These are phyloP conservation scores for Acanthornis magna DNA, from an alignment of 2,797 vertebrate genomes.

Conservation along the genomic window DNA sequence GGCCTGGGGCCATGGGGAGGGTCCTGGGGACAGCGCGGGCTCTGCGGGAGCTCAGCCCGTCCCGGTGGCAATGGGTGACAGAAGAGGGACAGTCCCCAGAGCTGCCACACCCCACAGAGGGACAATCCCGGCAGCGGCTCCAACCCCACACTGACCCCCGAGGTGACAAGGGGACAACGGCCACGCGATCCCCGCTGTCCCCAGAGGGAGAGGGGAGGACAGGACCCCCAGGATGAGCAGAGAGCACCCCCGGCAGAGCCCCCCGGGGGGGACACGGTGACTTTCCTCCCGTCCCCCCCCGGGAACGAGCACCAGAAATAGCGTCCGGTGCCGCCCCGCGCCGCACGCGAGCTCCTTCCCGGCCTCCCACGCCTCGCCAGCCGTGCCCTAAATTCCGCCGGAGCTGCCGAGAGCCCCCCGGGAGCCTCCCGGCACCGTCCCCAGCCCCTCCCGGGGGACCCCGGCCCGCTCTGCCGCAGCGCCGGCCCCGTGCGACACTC, in stretches of 20 bases:
- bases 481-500: fast-evolving
- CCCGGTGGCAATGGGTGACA: fast-evolving
- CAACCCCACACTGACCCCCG: fast-evolving
- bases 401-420: background rate
- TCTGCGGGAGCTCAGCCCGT: fast-evolving
- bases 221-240: background rate
- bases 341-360: background rate
- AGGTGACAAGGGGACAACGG: fast-evolving
- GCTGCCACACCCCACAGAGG: too few relatives aligned
- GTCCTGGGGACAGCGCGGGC: background rate
- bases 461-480: background rate
- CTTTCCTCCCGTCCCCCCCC: background rate
- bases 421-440: background rate
- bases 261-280: background rate
- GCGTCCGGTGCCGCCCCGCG: background rate
- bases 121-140: background rate
- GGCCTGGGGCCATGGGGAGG: background rate
- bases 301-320: background rate
- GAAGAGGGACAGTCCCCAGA: background rate
- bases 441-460: fast-evolving
- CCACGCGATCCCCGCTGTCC: fast-evolving
- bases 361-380: background rate
- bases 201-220: fast-evolving
- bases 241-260: background rate
- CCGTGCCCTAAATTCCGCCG: slow-evolving; percentile 13